Evolutionary conservation across 2,888 invertebrate genomes (phyloP).

Genomic region (Phymatocera aterrima): DNA sequence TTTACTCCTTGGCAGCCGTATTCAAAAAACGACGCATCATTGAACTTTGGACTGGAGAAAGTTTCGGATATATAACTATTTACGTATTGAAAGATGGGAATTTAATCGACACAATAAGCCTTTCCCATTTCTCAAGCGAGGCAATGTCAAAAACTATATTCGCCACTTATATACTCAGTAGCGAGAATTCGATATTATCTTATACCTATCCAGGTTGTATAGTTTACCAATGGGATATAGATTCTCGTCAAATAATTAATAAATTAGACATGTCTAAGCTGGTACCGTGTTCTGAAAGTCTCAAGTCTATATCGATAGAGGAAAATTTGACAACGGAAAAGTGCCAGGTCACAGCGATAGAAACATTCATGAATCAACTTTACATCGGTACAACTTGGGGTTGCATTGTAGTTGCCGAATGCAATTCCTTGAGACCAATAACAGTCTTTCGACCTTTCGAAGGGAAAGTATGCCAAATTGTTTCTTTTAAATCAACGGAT

Average conservation of each 20-base stretch:
- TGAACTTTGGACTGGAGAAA: slow-evolving; percentile 94
- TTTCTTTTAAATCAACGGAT: slow-evolving; percentile 70
- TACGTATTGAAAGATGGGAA: slow-evolving; percentile 81
- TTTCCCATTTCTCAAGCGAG: slow-evolving; percentile 80
- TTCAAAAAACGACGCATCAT: slow-evolving; percentile 72
- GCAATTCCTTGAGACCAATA: slow-evolving; percentile 87
- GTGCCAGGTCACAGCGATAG: slow-evolving; percentile 80
- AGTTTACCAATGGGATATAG: slow-evolving; percentile 91
- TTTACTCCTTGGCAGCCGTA: slow-evolving; percentile 70
- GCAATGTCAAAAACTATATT: slow-evolving; percentile 79
- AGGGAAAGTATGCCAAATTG: slow-evolving; percentile 81
- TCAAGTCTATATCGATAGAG: slow-evolving; percentile 93
- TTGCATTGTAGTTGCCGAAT: slow-evolving; percentile 93
- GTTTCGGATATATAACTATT: slow-evolving; percentile 86
- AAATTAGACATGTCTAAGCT: slow-evolving; percentile 94
- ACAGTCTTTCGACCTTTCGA: slow-evolving; percentile 96
- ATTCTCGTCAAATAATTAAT: slow-evolving; percentile 81
- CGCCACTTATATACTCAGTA: slow-evolving; percentile 83
- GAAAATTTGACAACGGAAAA: slow-evolving; percentile 88
- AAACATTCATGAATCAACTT: slow-evolving; percentile 77
- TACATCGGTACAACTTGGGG: slow-evolving; percentile 98
- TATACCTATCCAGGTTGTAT: slow-evolving; percentile 92
- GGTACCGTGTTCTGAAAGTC: slow-evolving; percentile 93
- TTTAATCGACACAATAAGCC: slow-evolving; percentile 78
- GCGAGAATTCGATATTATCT: slow-evolving; percentile 83